Evolutionary conservation across 2,113 vertebrate species (phyloP).

Genomic region (Mus spicilegus): DNA sequence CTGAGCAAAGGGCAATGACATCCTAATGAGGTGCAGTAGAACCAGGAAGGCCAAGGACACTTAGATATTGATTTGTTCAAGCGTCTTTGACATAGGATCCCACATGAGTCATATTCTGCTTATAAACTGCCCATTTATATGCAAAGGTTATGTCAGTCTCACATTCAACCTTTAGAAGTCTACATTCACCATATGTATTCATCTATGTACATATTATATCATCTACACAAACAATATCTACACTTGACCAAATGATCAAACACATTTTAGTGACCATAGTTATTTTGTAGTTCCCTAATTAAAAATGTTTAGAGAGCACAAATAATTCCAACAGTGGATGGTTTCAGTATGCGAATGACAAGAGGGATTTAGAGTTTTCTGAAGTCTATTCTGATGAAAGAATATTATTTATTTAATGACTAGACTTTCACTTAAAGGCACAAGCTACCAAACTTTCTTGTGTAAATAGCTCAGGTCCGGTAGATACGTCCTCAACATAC

Average conservation of each 20-base stretch:
- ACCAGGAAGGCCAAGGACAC: background rate
- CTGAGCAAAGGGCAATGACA: background rate
- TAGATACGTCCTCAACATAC: background rate
- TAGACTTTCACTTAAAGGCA: constrained; percentile 15
- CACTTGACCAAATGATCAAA: background rate
- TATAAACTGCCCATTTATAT: background rate
- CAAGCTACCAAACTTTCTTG: background rate
- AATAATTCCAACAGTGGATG: background rate
- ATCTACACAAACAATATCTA: background rate
- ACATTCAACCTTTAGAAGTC: background rate
- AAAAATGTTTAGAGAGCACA: background rate
- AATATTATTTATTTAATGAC: background rate
- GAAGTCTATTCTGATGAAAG: background rate
- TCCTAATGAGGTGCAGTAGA: background rate
- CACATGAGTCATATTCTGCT: background rate
- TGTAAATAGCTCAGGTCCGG: background rate
- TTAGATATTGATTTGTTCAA: background rate
- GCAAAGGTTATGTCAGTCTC: background rate
- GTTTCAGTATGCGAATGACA: background rate
- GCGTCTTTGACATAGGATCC: background rate
- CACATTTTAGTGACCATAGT: background rate
- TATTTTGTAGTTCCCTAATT: background rate
- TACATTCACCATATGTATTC: background rate
- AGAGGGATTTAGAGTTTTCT: background rate
- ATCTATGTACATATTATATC: background rate